Percentiles rank a stretch among this genome's conserved stretches.
Evolutionary conservation across 2,797 vertebrate species (phyloP).

Genomic region (Apodemus agrarius): DNA sequence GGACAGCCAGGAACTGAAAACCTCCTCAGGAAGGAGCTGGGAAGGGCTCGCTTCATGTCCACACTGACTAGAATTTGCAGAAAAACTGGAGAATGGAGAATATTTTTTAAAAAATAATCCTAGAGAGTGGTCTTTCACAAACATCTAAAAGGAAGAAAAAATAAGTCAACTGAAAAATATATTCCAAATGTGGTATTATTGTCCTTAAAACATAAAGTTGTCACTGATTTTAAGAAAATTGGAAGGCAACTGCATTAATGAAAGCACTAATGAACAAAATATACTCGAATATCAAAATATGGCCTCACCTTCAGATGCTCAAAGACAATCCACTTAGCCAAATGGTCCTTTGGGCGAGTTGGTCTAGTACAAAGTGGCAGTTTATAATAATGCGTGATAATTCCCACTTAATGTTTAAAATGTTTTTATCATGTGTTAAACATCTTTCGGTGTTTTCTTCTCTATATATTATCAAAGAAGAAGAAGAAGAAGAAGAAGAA

Average conservation of each 20-base stretch:
- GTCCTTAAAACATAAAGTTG: conserved; percentile 24
- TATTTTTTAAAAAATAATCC: not conserved
- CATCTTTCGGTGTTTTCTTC: not conserved
- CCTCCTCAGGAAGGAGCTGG: not conserved
- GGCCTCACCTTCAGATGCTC: conserved; percentile 1
- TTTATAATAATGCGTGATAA: not conserved
- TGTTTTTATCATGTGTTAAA: not conserved
- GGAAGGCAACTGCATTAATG: conserved; percentile 24
- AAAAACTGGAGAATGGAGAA: not conserved
- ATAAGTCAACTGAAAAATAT: not conserved
- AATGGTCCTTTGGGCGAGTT: not conserved
- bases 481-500: not conserved
- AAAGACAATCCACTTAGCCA: conserved; percentile 1
- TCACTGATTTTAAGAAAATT: conserved; percentile 26
- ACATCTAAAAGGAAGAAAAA: not conserved
- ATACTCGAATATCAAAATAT: not conserved
- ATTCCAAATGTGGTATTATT: not conserved
- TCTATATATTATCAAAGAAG: not conserved
- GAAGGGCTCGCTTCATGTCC: too few species aligned
- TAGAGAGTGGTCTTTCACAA: not conserved
- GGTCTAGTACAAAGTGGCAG: not conserved
- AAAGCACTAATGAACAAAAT: conserved; percentile 18
- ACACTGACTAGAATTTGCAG: not conserved
- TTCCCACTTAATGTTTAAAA: conserved; percentile 26
- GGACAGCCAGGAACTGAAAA: not conserved